Conservation (phyloP, 2,113 vertebrate species). For the Gymnarchus niloticus region DNA sequence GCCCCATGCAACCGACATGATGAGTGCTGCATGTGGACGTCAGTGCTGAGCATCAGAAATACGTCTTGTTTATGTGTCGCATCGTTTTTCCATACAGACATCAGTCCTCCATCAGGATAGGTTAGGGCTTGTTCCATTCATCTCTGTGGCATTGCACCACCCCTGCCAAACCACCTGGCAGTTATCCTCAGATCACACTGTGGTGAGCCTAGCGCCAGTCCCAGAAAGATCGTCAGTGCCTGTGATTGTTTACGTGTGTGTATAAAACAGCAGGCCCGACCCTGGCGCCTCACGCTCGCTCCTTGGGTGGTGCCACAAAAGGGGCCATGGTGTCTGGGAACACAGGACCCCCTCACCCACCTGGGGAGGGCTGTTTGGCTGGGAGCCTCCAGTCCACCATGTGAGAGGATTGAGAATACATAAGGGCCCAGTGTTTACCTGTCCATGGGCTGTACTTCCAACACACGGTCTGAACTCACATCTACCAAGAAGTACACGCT, state of each 20-base stretch:
- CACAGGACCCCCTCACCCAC: background rate
- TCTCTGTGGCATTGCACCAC: conserved; percentile 45
- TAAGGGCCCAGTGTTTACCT: conserved; percentile 35
- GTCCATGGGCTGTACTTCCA: background rate
- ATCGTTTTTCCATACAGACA: conserved; percentile 64
- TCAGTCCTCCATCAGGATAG: conserved; percentile 55
- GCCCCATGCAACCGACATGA: conserved; percentile 14
- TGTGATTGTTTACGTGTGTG: background rate
- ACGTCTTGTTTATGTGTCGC: conserved; percentile 21
- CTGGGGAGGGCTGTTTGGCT: conserved; percentile 25
- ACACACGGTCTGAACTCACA: background rate
- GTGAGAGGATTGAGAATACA: conserved; percentile 34
- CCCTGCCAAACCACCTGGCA: conserved; percentile 47
- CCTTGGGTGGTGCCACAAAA: conserved; percentile 32
- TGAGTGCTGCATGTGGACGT: conserved; percentile 10
- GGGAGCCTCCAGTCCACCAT: conserved; percentile 21
- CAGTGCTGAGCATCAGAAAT: conserved; percentile 33
- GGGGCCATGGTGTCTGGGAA: conserved; percentile 30
- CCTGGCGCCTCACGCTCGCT: background rate
- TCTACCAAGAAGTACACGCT: background rate
- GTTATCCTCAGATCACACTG: conserved; percentile 53
- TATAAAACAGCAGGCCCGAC: background rate
- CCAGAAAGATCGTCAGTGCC: background rate
- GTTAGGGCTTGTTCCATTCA: conserved; percentile 55
- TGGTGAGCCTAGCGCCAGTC: conserved; percentile 2